Base-by-base conservation (phyloP, 2,888 invertebrate species). In the Agapetus fuscipes region DNA sequence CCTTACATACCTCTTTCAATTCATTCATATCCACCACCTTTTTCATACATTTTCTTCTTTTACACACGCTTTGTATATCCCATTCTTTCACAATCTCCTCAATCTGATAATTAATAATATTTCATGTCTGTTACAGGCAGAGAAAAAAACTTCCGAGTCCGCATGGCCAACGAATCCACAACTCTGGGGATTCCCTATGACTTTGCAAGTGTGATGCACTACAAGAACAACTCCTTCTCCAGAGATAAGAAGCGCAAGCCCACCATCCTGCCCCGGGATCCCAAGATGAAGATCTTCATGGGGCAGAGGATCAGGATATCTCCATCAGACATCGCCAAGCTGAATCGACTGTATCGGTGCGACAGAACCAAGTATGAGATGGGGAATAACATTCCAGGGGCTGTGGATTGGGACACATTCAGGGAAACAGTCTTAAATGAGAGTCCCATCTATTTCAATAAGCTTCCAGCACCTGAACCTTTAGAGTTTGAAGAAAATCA, bases 151-250 rank as follows among this genome's bases (percentile, higher is more conserved):
- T 55, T 56, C 43, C 38, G 46, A 26, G 49, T 48, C 3, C 44
- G 51, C n/a, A 39, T 46, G 14, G 37, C 46, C 4, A 45, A 47
- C 14, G 52, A 54, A 24, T 48, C 49, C 3, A 49, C 50, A 12
- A 50, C 48, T 7, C 40, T 52, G 10, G 49, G 48, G 2, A 42
- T 55, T 29, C 54, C 54, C 0, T 56, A 56, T 42, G 56, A 56
- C 40, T 53, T 52, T 37, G 50, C 47, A 17, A 55, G 54, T 29
- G 54, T 56, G n/a, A 54, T 56, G 55, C 56, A 56, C 51, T 73
- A 73, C 51, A 60, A 64, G 31, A 58, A 60, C 33, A 56, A 60
- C 43, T 67, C 67, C 2, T 73, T 73, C 49, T 66, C 69, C 33
- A 57, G 56, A 14, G 62, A 71, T 50, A 48, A 48, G 37, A 43